Conservation (phyloP, 2,888 invertebrate genomes). For the Drosophila paranaensis region DNA sequence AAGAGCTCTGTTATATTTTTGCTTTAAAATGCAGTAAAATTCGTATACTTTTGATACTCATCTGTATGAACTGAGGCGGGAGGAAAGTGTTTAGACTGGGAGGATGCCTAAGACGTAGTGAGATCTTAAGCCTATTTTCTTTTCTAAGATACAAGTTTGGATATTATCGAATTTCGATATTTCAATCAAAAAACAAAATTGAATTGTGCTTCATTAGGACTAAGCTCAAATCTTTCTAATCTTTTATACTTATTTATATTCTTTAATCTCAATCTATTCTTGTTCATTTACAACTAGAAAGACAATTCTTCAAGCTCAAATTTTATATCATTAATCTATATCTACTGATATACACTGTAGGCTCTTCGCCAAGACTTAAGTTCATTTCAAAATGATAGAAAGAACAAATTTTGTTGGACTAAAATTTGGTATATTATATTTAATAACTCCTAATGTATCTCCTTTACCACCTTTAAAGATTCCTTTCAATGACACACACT, state of each 20-base stretch:
- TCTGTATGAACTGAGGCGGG: not conserved
- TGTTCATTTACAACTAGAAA: not conserved
- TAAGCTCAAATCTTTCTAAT: too few species aligned
- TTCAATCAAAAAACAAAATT: too few species aligned
- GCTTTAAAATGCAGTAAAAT: not conserved
- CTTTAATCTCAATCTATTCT: not conserved
- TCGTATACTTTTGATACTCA: not conserved
- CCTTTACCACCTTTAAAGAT: not conserved
- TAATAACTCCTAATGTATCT: not conserved
- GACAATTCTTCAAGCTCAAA: not conserved
- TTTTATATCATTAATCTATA: not conserved
- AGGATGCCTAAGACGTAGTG: too few species aligned
- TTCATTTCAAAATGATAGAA: not conserved
- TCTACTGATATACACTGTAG: not conserved
- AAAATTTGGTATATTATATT: not conserved
- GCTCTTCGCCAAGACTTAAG: too few species aligned
- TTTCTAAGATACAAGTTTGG: too few species aligned
- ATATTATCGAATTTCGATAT: too few species aligned
- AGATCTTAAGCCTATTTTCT: too few species aligned
- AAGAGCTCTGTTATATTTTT: not conserved
- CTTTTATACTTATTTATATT: not conserved
- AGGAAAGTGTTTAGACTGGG: too few species aligned
- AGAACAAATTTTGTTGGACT: not conserved
- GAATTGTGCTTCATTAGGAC: too few species aligned
- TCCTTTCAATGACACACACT: not conserved